A percentile compares a stretch with the other conserved stretches of the same genome.
Conservation (phyloP, 2,113 vertebrate genomes). For the Oncorhynchus mykiss region DNA sequence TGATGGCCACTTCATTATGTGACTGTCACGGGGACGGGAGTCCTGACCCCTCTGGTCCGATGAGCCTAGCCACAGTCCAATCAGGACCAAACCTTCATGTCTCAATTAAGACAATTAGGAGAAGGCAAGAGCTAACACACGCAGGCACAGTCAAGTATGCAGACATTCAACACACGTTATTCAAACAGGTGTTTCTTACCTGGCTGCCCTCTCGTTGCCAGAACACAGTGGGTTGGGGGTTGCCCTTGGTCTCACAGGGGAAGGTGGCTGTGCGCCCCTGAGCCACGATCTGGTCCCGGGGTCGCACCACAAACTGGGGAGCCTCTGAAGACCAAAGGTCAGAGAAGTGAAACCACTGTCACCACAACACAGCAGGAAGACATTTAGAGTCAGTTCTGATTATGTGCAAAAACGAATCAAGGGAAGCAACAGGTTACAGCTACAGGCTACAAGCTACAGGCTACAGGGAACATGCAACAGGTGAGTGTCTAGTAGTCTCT, state of each 20-base stretch:
- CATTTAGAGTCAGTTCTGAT: conserved; percentile 2
- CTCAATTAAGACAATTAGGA: conserved; percentile 24
- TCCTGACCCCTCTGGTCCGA: conserved; percentile 60
- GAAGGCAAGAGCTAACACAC: background rate
- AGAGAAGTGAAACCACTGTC: conserved; percentile 13
- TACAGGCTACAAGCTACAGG: conserved; percentile 24
- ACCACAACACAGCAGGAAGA: conserved; percentile 13
- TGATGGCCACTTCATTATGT: conserved; percentile 91
- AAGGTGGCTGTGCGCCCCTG: conserved; percentile 93
- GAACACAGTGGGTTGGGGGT: conserved; percentile 96
- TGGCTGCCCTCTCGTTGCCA: conserved; percentile 98
- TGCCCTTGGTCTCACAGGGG: conserved; percentile 96
- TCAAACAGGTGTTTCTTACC: conserved; percentile 72
- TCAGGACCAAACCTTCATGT: conserved; percentile 16
- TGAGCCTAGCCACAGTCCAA: conserved; percentile 69
- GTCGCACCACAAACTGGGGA: conserved; percentile 97
- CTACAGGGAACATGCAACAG: conserved; percentile 58
- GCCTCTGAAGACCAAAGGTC: conserved; percentile 82
- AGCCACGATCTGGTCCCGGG: conserved; percentile 95
- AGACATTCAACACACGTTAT: too few relatives aligned
- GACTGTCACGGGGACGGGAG: conserved; percentile 71
- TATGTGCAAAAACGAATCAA: background rate
- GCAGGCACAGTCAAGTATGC: too few relatives aligned
- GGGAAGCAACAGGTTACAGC: conserved; percentile 12
- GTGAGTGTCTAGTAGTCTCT: background rate